Conservation (phyloP, 1,140 invertebrate species). For the Heliconius melpomene region DNA sequence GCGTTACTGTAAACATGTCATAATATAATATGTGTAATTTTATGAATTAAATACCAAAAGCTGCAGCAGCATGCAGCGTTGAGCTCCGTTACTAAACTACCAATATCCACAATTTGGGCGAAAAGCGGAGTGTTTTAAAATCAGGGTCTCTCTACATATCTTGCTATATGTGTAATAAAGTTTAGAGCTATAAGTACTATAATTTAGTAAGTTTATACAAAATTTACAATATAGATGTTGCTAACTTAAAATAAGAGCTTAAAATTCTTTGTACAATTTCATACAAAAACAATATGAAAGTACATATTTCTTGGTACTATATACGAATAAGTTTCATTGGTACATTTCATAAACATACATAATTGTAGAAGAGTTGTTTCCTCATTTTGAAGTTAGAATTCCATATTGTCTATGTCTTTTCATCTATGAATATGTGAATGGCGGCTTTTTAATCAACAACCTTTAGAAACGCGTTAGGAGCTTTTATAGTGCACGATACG, state of each 20-base stretch:
- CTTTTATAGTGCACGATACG: conserved; percentile 10
- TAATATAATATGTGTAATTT: not conserved
- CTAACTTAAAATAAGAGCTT: not conserved
- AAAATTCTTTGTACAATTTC: not conserved
- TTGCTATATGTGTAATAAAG: no score
- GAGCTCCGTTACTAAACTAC: no score
- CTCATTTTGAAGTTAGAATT: conserved; percentile 18
- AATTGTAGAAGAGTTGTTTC: conserved; percentile 6
- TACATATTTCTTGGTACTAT: not conserved
- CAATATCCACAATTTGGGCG: no score
- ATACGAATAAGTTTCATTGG: not conserved
- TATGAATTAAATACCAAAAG: not conserved
- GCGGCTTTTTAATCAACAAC: conserved; percentile 21
- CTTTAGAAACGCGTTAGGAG: conserved; percentile 18
- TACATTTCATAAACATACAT: not conserved
- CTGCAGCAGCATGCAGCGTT: no score
- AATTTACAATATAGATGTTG: no score
- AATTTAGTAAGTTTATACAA: no score
- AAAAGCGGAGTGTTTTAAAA: no score
- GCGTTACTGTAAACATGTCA: not conserved
- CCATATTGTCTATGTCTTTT: conserved; percentile 13
- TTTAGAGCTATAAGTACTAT: no score
- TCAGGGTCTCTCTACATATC: no score
- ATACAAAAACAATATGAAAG: not conserved
- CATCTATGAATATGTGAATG: conserved; percentile 18